Percentiles rank a stretch among this genome's conserved stretches.
Conservation (phyloP, 1,140 invertebrate genomes). For the Orchestia grillus region DNA sequence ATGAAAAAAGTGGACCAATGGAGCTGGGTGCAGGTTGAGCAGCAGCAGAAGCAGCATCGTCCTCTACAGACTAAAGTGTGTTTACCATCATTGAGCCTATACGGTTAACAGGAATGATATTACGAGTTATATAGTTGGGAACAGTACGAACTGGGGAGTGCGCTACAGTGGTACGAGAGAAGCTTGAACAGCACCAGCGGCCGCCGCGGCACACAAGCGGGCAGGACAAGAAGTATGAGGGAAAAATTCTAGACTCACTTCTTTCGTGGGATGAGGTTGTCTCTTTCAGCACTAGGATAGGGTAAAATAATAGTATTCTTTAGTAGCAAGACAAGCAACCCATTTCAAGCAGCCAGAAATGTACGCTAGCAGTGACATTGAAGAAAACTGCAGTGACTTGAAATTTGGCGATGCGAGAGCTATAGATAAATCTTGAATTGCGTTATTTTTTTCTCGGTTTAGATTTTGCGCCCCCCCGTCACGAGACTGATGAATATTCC, state of each 20-base stretch:
- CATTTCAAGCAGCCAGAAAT: neutral
- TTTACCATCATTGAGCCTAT: constrained; percentile 55
- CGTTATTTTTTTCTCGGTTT: neutral
- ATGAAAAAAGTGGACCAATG: neutral
- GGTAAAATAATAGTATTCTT: neutral
- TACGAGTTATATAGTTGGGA: constrained; percentile 35
- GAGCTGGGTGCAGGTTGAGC: constrained; percentile 18
- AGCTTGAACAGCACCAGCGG: neutral
- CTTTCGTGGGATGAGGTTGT: neutral
- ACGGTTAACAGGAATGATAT: constrained; percentile 56
- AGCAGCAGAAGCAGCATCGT: constrained; percentile 41
- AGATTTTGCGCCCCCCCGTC: neutral
- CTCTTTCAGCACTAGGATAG: neutral
- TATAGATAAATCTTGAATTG: neutral
- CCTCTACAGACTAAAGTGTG: constrained; percentile 52
- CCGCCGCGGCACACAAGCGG: neutral
- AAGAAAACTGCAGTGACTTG: neutral
- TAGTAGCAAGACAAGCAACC: neutral
- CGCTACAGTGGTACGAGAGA: neutral
- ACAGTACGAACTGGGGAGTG: neutral
- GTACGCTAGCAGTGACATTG: neutral
- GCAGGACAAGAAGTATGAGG: neutral
- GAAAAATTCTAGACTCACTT: neutral
- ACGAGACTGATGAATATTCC: neutral
- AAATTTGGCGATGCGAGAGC: neutral